A percentile compares a stretch with the other conserved stretches of the same genome.
Evolutionary conservation across 2,113 vertebrate genomes (phyloP).

Genomic region (Peucedramus taeniatus): DNA sequence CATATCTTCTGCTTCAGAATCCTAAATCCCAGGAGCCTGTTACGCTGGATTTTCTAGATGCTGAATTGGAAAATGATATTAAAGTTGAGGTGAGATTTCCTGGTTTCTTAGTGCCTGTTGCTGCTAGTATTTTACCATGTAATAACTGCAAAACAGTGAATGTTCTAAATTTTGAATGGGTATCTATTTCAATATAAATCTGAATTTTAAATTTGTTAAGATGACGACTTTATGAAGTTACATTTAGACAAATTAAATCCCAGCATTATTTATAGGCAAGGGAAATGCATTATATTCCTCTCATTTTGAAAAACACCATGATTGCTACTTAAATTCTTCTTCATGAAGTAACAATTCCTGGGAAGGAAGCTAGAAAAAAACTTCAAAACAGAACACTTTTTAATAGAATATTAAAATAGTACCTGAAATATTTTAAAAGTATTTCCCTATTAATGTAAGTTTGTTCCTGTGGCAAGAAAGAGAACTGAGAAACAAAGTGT

Average conservation of each 20-base stretch:
- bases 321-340: not conserved
- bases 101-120: not conserved
- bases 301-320: not conserved
- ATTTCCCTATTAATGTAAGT: not conserved
- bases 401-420: not conserved
- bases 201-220: not conserved
- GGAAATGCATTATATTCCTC: not conserved
- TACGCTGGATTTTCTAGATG: constrained; percentile 94
- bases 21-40: constrained; percentile 99
- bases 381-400: not conserved
- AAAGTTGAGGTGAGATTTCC: constrained; percentile 88
- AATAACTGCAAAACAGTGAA: not conserved
- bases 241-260: not conserved
- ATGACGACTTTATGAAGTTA: not conserved
- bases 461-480: not conserved
- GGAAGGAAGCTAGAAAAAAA: not conserved
- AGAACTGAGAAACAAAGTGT: not conserved
- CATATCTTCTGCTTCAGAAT: constrained; percentile 79
- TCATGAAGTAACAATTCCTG: not conserved
- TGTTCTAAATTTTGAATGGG: not conserved
- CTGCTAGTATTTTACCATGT: not conserved
- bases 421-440: not conserved
- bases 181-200: not conserved
- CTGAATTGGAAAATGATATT: constrained; percentile 93
- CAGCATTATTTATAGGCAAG: rapidly evolving